Evolutionary conservation across 2,888 invertebrate species (phyloP).

Genomic region (Cylindroiulus punctatus): DNA sequence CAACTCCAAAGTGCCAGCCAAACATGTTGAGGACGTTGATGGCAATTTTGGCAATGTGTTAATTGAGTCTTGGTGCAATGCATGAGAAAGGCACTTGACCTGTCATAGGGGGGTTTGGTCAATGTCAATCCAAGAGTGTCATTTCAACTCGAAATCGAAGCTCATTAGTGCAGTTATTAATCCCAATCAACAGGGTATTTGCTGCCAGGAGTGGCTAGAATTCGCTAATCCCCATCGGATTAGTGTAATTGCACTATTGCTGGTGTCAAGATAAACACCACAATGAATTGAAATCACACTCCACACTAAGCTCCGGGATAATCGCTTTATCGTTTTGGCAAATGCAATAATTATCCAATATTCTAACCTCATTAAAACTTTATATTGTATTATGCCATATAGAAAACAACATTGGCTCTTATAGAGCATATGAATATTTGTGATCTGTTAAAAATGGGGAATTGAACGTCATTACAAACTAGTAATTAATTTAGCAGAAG

Average conservation of each 20-base stretch:
- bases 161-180: neutral
- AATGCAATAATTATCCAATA: neutral
- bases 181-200: neutral
- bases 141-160: neutral
- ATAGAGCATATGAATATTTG: too few relatives aligned
- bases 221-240: neutral
- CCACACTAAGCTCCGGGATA: neutral
- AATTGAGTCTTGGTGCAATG: conserved; percentile 23
- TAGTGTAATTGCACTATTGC: neutral
- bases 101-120: neutral
- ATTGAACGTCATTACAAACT: too few relatives aligned
- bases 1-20: conserved; percentile 11
- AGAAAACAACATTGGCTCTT: too few relatives aligned
- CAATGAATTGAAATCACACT: neutral
- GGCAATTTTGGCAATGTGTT: neutral
- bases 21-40: neutral
- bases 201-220: neutral
- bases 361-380: neutral
- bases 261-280: neutral
- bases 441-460: too few relatives aligned
- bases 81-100: conserved; percentile 3
- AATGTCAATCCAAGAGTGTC: conserved; percentile 12
- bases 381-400: neutral
- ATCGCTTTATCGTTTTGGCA: neutral
- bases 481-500: too few relatives aligned